These are phyloP conservation scores for Lymantria monacha DNA, from an alignment of 2,888 invertebrate genomes.

Conservation along the genomic window DNA sequence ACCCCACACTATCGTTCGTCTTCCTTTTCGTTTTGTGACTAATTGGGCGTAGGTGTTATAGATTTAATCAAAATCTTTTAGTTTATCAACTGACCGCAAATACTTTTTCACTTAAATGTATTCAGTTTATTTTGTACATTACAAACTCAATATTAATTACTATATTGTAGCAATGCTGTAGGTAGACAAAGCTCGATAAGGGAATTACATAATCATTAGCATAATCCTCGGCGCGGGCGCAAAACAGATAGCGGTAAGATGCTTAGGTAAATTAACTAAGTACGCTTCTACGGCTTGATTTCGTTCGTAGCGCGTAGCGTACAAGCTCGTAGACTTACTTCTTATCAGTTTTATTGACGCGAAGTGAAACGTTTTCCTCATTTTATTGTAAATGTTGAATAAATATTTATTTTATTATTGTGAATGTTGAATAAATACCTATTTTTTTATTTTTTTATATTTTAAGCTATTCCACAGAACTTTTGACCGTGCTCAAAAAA, in stretches of 20 bases:
- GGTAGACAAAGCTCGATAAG: slow-evolving; percentile 75
- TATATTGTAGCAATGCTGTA: slow-evolving; percentile 46
- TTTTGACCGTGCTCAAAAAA: too few relatives aligned
- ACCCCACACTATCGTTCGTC: slow-evolving; percentile 55
- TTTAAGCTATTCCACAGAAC: too few relatives aligned
- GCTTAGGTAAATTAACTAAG: slow-evolving; percentile 75
- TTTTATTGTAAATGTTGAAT: slow-evolving; percentile 12
- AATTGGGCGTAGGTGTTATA: slow-evolving; percentile 80
- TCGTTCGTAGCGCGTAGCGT: slow-evolving; percentile 40
- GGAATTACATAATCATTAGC: slow-evolving; percentile 73
- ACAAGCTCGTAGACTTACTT: slow-evolving; percentile 30
- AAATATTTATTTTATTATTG: slow-evolving; percentile 8
- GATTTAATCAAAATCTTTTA: slow-evolving; percentile 43
- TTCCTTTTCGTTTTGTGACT: slow-evolving; percentile 78
- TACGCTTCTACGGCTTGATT: slow-evolving; percentile 44
- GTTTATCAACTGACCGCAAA: slow-evolving; percentile 34
- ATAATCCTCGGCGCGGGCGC: slow-evolving; percentile 74
- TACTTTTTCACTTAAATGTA: background rate
- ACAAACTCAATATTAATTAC: slow-evolving; percentile 23
- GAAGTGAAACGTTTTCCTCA: slow-evolving; percentile 28
- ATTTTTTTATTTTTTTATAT: too few relatives aligned
- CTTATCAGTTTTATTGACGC: slow-evolving; percentile 43
- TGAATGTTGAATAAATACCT: too few relatives aligned
- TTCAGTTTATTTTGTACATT: slow-evolving; percentile 7
- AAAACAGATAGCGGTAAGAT: slow-evolving; percentile 76